These are phyloP conservation scores for Dufourea novaeangliae DNA, from an alignment of 1,140 invertebrate species.

Conservation along the genomic window DNA sequence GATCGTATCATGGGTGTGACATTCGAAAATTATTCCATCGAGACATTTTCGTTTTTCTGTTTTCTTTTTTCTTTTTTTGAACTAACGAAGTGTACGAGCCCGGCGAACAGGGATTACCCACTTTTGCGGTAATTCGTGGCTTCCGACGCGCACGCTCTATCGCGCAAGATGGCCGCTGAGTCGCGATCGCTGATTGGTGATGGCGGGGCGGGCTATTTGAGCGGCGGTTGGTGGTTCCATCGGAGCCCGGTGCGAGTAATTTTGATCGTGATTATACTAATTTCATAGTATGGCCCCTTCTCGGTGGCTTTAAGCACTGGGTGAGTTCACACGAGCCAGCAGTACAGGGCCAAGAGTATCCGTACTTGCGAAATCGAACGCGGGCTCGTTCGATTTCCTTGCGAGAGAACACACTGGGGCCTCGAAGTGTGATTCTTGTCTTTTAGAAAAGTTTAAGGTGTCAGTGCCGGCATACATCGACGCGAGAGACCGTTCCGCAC, in stretches of 20 bases:
- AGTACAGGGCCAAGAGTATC: slow-evolving; percentile 56
- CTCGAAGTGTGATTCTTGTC: too few relatives aligned
- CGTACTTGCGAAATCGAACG: slow-evolving; percentile 56
- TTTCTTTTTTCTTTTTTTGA: background rate
- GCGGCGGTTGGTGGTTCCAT: slow-evolving; percentile 71
- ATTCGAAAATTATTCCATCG: background rate
- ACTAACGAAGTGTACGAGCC: slow-evolving; percentile 13
- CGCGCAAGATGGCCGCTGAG: slow-evolving; percentile 68
- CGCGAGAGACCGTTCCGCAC: background rate
- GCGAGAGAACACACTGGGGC: background rate
- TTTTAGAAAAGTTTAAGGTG: too few relatives aligned
- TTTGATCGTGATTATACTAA: slow-evolving; percentile 76
- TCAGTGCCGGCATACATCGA: background rate
- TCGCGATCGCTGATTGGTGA: slow-evolving; percentile 67
- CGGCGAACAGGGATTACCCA: slow-evolving; percentile 63
- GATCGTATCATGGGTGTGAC: too few relatives aligned
- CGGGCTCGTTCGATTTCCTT: slow-evolving; percentile 35
- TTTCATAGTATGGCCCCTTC: slow-evolving; percentile 71
- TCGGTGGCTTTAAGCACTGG: slow-evolving; percentile 67
- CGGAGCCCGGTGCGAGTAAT: slow-evolving; percentile 68
- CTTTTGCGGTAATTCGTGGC: slow-evolving; percentile 70
- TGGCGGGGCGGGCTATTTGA: slow-evolving; percentile 71
- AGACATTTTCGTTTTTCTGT: background rate
- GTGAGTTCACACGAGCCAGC: slow-evolving; percentile 62
- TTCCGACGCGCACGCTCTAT: slow-evolving; percentile 53